Conservation (phyloP, 2,797 vertebrate genomes). For the Sebastes taczanowskii region DNA sequence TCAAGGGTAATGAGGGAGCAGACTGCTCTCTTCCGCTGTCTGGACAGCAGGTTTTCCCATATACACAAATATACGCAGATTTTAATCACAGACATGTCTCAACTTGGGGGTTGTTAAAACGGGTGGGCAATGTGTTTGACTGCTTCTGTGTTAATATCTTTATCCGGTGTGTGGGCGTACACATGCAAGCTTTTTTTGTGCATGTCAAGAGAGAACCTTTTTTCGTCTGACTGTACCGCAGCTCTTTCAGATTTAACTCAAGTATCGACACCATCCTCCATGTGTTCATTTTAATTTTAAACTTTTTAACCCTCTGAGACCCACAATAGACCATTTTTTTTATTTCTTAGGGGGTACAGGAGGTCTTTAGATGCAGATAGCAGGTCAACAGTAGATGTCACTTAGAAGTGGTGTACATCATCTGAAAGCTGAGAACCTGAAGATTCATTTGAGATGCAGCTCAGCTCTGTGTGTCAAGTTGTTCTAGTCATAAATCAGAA, state of each 20-base stretch:
- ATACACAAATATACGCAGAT: conserved; percentile 40
- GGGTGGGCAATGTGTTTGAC: conserved; percentile 43
- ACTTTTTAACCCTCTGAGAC: not conserved
- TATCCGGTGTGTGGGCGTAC: conserved; percentile 51
- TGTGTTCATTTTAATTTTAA: not conserved
- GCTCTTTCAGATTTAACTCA: not conserved
- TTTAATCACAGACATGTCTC: conserved; percentile 70
- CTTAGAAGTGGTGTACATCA: no score
- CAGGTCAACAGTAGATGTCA: no score
- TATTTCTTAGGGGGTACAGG: no score
- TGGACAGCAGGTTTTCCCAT: conserved; percentile 73
- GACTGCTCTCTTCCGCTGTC: conserved; percentile 70
- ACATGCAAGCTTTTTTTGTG: not conserved
- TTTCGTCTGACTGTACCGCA: not conserved
- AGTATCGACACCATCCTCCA: not conserved
- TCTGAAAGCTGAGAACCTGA: no score
- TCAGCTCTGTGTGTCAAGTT: no score
- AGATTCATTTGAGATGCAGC: no score
- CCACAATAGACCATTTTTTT: no score
- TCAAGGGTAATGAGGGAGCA: conserved; percentile 64
- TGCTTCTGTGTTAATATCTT: conserved; percentile 47
- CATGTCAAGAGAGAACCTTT: not conserved
- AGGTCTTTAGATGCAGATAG: no score
- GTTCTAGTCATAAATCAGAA: no score
- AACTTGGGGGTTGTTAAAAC: conserved; percentile 45